Conservation (phyloP, 1,140 invertebrate species). For the Parasteatoda tepidariorum region DNA sequence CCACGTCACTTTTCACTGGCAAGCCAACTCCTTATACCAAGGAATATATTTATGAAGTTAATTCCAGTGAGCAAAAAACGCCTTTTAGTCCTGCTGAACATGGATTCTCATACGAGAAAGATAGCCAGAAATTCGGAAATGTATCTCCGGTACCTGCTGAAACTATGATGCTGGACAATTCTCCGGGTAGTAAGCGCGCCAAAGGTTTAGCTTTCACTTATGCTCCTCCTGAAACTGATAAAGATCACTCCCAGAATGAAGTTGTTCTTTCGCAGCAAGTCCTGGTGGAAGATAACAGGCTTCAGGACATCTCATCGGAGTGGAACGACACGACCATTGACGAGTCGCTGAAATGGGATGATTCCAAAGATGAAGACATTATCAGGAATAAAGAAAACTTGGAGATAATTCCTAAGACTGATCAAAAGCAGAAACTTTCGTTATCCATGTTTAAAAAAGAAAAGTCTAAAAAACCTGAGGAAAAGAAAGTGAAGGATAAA, state of each 20-base stretch:
- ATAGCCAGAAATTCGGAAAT: conserved; percentile 46
- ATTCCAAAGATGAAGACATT: conserved; percentile 55
- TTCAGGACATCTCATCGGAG: conserved; percentile 43
- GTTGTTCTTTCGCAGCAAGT: conserved; percentile 9
- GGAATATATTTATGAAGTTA: conserved; percentile 62
- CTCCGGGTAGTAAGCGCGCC: conserved; percentile 32
- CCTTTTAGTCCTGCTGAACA: conserved; percentile 59
- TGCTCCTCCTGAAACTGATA: conserved; percentile 50
- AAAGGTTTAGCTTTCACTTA: conserved; percentile 64
- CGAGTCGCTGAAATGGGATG: conserved; percentile 58
- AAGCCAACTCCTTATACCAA: conserved; percentile 62
- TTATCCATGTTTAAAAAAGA: conserved; percentile 46
- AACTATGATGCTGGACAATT: conserved; percentile 7
- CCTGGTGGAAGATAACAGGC: conserved; percentile 16
- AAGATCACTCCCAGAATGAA: conserved; percentile 30
- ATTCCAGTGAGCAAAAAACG: conserved; percentile 33
- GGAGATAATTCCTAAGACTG: conserved; percentile 26
- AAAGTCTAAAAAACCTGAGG: conserved; percentile 35
- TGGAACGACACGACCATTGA: conserved; percentile 56
- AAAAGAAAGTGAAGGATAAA: conserved; percentile 48
- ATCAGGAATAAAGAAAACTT: conserved; percentile 56
- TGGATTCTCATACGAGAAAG: conserved; percentile 63
- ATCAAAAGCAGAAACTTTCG: conserved; percentile 41
- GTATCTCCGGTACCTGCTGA: conserved; percentile 38
- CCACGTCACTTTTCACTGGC: conserved; percentile 49